Conservation (phyloP, 1,140 invertebrate species). For the Formica exsecta region DNA sequence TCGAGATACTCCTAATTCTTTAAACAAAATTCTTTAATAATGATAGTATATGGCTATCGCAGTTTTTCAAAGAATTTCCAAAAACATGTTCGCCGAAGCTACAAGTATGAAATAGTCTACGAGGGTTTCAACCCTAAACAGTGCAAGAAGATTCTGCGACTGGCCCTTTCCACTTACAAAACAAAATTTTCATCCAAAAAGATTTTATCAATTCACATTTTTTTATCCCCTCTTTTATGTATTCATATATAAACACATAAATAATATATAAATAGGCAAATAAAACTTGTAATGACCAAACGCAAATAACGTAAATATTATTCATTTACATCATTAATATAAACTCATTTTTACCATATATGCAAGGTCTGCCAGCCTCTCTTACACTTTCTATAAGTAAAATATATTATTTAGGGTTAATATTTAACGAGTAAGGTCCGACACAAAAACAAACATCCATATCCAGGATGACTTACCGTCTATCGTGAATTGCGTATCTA, state of each 20-base stretch:
- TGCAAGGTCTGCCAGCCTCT: slow-evolving; percentile 24
- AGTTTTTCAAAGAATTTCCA: slow-evolving; percentile 20
- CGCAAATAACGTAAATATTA: neutral
- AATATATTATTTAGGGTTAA: slow-evolving; percentile 49
- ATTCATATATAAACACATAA: neutral
- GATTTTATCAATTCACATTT: neutral
- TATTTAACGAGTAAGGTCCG: slow-evolving; percentile 32
- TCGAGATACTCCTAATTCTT: slow-evolving; percentile 1
- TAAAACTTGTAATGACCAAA: neutral
- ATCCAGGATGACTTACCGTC: slow-evolving; percentile 65
- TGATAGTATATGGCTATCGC: neutral
- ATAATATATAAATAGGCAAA: neutral
- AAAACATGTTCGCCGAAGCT: slow-evolving; percentile 32
- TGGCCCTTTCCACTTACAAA: neutral
- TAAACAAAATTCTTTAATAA: slow-evolving; percentile 6
- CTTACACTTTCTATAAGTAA: slow-evolving; percentile 51
- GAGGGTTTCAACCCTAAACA: slow-evolving; percentile 26
- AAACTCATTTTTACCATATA: neutral
- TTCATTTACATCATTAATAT: neutral
- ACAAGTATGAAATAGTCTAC: slow-evolving; percentile 48
- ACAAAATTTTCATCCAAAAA: slow-evolving; percentile 8
- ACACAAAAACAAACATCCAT: slow-evolving; percentile 71
- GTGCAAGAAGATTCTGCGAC: slow-evolving; percentile 30
- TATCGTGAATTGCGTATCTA: slow-evolving; percentile 48
- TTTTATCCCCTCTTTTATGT: neutral